Conservation (phyloP, 2,113 vertebrate species). For the Dasyurus viverrinus region DNA sequence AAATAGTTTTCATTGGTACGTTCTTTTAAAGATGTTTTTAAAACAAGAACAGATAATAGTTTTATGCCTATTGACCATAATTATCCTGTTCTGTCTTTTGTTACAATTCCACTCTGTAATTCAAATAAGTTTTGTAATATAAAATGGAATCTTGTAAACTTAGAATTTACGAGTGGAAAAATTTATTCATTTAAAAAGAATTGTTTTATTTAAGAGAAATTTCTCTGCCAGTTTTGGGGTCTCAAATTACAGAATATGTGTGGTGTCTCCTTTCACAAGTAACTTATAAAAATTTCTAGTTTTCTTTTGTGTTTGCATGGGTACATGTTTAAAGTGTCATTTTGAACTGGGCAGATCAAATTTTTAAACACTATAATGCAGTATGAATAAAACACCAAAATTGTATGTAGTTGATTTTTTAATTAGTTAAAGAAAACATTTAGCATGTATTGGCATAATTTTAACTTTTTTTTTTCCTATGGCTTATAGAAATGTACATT, state of each 20-base stretch:
- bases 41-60: not conserved
- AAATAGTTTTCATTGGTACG: not conserved
- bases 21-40: conserved; percentile 42
- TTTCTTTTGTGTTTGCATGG: conserved; percentile 56
- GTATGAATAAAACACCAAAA: conserved; percentile 44
- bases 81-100: not conserved
- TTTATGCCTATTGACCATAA: too few relatives aligned
- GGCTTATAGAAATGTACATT: conserved; percentile 67
- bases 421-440: conserved; percentile 54
- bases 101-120: not conserved
- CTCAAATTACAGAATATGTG: conserved; percentile 28
- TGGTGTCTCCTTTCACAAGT: conserved; percentile 40
- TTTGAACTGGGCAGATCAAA: conserved; percentile 61
- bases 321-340: conserved; percentile 62
- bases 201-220: conserved; percentile 44
- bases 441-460: conserved; percentile 71
- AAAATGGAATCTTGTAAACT: conserved; percentile 36
- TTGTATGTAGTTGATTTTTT: conserved; percentile 69
- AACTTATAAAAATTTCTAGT: conserved; percentile 19
- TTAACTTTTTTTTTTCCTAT: conserved; percentile 58
- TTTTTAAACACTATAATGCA: conserved; percentile 68
- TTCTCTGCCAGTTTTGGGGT: conserved; percentile 60
- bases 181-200: conserved; percentile 1
- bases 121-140: not conserved
- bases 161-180: conserved; percentile 38